A percentile compares a stretch with the other conserved stretches of the same genome.
Conservation (phyloP, 2,797 vertebrate genomes). For the Xyrichtys novacula region DNA sequence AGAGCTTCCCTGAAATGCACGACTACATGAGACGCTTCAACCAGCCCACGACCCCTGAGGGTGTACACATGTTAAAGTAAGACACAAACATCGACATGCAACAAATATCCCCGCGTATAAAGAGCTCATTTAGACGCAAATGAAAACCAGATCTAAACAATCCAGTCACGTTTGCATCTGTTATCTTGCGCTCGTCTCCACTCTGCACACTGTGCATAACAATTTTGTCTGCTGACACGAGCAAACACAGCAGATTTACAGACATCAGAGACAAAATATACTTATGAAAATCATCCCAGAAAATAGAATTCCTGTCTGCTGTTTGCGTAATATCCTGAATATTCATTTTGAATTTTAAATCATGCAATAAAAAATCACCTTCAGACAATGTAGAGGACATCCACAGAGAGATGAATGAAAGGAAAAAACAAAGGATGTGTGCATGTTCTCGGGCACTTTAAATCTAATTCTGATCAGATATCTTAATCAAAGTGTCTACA, state of each 20-base stretch:
- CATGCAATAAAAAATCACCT: neutral
- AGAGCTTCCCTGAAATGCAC: conserved; percentile 96
- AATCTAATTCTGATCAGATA: conserved; percentile 6
- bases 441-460: neutral
- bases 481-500: conserved; percentile 15
- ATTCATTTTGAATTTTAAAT: conserved; percentile 18
- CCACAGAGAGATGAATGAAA: conserved; percentile 15
- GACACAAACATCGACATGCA: conserved; percentile 54
- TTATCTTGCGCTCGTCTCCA: conserved; percentile 25
- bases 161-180: conserved; percentile 24
- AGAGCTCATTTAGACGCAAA: conserved; percentile 4
- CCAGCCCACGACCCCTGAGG: conserved; percentile 92
- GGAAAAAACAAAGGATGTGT: neutral
- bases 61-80: conserved; percentile 93
- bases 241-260: conserved; percentile 20
- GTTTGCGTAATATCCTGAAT: neutral
- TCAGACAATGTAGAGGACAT: neutral
- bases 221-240: conserved; percentile 15
- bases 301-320: neutral
- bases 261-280: conserved; percentile 8
- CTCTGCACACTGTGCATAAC: conserved; percentile 24
- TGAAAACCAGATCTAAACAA: conserved; percentile 2
- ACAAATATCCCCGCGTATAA: neutral
- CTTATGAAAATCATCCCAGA: neutral
- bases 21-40: conserved; percentile 93